Evolutionary conservation across 1,140 invertebrate genomes (phyloP), one percentile per base, ranked within the genome.

Genomic region (Camponotus vicinus): DNA sequence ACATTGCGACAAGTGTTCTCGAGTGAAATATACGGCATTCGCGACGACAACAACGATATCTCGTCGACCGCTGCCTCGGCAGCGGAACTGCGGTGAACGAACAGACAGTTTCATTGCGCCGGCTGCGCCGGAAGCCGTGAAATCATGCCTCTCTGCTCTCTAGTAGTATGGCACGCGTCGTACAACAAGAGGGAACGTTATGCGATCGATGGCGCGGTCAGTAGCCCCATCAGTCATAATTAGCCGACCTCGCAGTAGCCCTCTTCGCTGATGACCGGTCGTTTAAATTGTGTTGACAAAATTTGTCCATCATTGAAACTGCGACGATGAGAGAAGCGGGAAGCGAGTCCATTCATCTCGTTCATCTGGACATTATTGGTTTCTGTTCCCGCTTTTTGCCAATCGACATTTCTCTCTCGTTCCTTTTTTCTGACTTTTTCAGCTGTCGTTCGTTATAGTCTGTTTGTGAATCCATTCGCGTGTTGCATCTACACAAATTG

Each of bases 21-120:
- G 18, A 57, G n/a, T n/a, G 32, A 40, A 37, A 37, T 66, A 37
- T 18, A 13, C 27, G 76, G 6, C 11, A 42, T 15, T 34, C 34
- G 64, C 18, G 52, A 80, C 34, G 49, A 40, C 18, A 49, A n/a
- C 4, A 61, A 21, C 42, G 64, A 82, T 82, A 83, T 80, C 77
- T 80, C 78, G 52, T 21, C 76, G 69, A 59, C 55, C 34, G 59
- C 45, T 37, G 18, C 34, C 67, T n/a, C 9, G 82, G n/a, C 82
- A 57, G 83, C 86, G 86, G 86, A 87, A 87, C 84, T 87, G 71
- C 86, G 86, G 83, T 86, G 80, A 87, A 86, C 86, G 86, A 78
- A 85, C 83, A 85, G 86, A 87, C 76, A 86, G 84, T 87, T 87
- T 78, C 86, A 87, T 87, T 78, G 55, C 73, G 71, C 71, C 49